A percentile compares a stretch with the other conserved stretches of the same genome.
phyloP scores from a whole-genome alignment of 2,797 vertebrate species.

The Ceyx erithaca region DNA sequence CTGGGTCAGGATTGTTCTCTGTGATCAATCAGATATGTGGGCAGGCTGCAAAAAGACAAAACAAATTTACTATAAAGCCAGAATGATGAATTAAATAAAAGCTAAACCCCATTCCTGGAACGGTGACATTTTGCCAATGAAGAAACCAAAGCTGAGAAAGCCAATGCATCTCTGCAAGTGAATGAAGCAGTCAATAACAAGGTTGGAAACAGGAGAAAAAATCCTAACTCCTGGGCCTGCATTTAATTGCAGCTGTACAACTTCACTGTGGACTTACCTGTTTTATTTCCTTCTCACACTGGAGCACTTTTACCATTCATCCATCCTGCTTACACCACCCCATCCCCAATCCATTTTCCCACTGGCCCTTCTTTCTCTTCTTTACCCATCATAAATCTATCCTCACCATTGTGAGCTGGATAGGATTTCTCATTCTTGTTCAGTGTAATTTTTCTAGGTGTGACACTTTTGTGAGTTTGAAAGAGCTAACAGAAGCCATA shows the following conservation, averaged over 20 bases:
- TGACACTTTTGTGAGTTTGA: background rate
- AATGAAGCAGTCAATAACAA: background rate
- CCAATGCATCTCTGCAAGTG: background rate
- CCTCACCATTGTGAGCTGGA: background rate
- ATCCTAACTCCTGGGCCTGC: background rate
- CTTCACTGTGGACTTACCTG: background rate
- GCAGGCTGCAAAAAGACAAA: background rate
- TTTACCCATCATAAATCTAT: background rate
- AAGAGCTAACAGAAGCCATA: background rate
- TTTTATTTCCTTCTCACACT: background rate
- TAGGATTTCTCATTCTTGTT: background rate
- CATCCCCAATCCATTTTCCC: background rate
- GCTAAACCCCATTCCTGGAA: background rate
- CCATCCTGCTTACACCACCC: background rate
- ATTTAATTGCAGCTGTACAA: background rate
- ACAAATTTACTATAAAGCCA: background rate
- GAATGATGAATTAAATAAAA: background rate
- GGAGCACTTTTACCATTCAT: background rate
- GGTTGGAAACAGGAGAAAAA: background rate
- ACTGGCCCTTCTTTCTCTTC: background rate
- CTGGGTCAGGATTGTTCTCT: background rate
- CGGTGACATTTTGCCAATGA: background rate
- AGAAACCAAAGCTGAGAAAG: slow-evolving; percentile 4
- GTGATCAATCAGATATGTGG: background rate
- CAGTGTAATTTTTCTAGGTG: background rate